Conservation (phyloP, 2,113 vertebrate species). For the Fulmarus glacialis region DNA sequence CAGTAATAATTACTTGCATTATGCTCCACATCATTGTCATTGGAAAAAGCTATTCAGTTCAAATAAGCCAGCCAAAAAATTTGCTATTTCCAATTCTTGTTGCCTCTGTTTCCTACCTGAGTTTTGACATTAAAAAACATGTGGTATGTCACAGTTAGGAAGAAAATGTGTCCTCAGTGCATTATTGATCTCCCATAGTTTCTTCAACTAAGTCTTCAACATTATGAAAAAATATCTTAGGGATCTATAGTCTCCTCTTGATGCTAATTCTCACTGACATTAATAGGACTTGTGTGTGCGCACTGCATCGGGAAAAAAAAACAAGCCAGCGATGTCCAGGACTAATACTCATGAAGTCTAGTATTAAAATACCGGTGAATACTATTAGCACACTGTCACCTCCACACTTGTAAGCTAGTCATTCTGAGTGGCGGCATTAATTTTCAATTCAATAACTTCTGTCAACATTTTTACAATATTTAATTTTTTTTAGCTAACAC, state of each 20-base stretch:
- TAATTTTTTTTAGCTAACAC: not conserved
- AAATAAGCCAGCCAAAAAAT: not conserved
- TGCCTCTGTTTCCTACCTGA: slow-evolving; percentile 1
- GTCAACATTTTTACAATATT: not conserved
- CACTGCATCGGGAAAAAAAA: slow-evolving; percentile 10
- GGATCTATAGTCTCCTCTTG: slow-evolving; percentile 17
- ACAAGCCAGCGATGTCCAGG: not conserved
- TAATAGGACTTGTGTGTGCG: not conserved
- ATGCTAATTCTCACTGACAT: slow-evolving; percentile 25
- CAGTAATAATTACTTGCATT: slow-evolving; percentile 59
- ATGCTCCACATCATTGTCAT: not conserved
- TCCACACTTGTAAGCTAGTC: not conserved
- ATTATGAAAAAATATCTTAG: slow-evolving; percentile 9
- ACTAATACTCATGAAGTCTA: not conserved
- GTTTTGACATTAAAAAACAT: slow-evolving; percentile 14
- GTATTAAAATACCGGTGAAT: slow-evolving; percentile 10
- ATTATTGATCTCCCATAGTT: slow-evolving; percentile 21
- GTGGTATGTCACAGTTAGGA: not conserved
- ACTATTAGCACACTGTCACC: not conserved
- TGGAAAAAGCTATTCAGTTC: slow-evolving; percentile 9
- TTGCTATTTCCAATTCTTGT: slow-evolving; percentile 42
- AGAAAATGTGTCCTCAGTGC: not conserved
- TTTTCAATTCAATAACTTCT: not conserved
- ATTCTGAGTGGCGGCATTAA: not conserved
- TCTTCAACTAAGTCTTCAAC: not conserved